Percentiles rank a stretch among this genome's conserved stretches.
Evolutionary conservation across 2,888 invertebrate genomes (phyloP).

Genomic region (Drosophila stalkeri): DNA sequence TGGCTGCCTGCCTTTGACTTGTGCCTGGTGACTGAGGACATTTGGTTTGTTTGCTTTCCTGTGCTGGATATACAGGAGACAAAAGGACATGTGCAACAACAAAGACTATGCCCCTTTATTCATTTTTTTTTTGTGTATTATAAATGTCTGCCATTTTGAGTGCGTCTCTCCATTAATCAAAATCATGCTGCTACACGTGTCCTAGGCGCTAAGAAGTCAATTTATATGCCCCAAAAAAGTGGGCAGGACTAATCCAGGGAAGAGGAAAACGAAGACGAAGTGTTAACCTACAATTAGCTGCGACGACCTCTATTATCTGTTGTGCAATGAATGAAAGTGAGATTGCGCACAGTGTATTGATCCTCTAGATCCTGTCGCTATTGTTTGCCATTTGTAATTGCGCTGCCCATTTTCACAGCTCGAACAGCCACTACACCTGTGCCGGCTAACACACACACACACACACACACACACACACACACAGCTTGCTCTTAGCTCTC

Average conservation of each 20-base stretch:
- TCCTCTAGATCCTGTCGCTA: constrained; percentile 6
- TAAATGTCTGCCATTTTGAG: constrained; percentile 61
- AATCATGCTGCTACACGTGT: constrained; percentile 49
- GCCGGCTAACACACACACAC: too few relatives aligned
- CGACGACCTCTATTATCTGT: constrained; percentile 68
- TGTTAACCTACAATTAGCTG: constrained; percentile 59
- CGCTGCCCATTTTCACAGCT: constrained; percentile 63
- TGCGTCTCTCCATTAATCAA: constrained; percentile 65
- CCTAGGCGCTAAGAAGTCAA: constrained; percentile 78
- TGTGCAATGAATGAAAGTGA: constrained; percentile 81
- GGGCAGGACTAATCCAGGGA: constrained; percentile 42
- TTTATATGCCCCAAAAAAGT: constrained; percentile 43
- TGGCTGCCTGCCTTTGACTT: constrained; percentile 61
- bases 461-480: constrained; percentile 10
- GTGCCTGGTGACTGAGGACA: constrained; percentile 57
- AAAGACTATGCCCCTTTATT: constrained; percentile 22
- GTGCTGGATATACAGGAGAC: constrained; percentile 57
- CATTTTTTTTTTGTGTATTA: constrained; percentile 2
- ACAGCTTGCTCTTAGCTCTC: background rate
- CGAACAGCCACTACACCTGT: constrained; percentile 60
- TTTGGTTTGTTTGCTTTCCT: constrained; percentile 57
- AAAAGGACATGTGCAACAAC: constrained; percentile 75
- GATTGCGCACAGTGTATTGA: constrained; percentile 47
- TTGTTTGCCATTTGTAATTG: constrained; percentile 68
- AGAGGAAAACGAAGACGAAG: background rate